These are phyloP conservation scores for Seriola dumerili DNA, from an alignment of 2,113 vertebrate genomes.

Conservation along the genomic window DNA sequence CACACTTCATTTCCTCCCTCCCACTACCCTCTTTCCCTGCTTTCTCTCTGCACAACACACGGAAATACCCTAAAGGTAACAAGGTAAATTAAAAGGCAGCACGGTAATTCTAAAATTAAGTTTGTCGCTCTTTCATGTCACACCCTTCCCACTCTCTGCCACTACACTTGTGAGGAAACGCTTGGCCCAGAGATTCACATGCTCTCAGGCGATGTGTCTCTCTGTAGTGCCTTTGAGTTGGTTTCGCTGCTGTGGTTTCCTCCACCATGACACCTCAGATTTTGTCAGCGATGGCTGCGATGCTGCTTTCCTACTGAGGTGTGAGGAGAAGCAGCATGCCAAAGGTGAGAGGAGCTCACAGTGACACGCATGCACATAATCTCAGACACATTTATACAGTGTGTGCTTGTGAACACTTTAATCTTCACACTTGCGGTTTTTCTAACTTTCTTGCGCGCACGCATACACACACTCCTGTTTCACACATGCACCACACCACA, in stretches of 20 bases:
- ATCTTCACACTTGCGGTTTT: slow-evolving; percentile 68
- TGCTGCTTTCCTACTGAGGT: slow-evolving; percentile 76
- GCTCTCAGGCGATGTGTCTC: slow-evolving; percentile 50
- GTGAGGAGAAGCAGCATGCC: slow-evolving; percentile 76
- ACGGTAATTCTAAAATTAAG: slow-evolving; percentile 74
- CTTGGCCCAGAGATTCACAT: slow-evolving; percentile 63
- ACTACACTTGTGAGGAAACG: slow-evolving; percentile 50
- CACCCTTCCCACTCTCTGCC: slow-evolving; percentile 62
- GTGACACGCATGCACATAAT: slow-evolving; percentile 71
- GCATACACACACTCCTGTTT: slow-evolving; percentile 27
- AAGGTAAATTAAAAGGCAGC: slow-evolving; percentile 76
- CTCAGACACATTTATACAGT: slow-evolving; percentile 65
- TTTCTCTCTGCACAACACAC: slow-evolving; percentile 60
- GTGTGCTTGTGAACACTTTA: slow-evolving; percentile 58
- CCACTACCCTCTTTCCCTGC: slow-evolving; percentile 39
- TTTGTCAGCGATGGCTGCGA: slow-evolving; percentile 76
- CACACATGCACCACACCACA: slow-evolving; percentile 46
- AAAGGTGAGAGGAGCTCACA: slow-evolving; percentile 77
- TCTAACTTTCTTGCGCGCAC: slow-evolving; percentile 53
- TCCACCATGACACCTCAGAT: slow-evolving; percentile 78
- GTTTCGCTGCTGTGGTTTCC: slow-evolving; percentile 61
- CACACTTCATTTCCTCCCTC: slow-evolving; percentile 66
- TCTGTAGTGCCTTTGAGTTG: slow-evolving; percentile 60
- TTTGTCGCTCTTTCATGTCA: slow-evolving; percentile 68
- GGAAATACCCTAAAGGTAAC: slow-evolving; percentile 61